Percentiles rank a stretch among this genome's conserved stretches.
Evolutionary conservation across 2,113 vertebrate species (phyloP).

Genomic region (Dicerorhinus sumatrensis): DNA sequence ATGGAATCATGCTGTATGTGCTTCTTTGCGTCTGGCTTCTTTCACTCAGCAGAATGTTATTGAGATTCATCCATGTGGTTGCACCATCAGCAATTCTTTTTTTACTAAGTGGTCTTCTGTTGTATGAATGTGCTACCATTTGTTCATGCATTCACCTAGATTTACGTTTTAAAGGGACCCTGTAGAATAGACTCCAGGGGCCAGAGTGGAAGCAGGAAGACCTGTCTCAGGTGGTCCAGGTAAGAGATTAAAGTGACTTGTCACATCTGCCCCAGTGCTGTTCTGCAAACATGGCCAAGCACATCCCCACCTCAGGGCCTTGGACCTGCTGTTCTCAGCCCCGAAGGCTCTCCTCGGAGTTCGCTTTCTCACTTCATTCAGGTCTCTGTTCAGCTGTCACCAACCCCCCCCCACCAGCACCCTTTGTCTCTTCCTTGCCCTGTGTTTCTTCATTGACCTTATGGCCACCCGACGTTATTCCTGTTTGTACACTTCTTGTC

Average conservation of each 20-base stretch:
- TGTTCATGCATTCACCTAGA: background rate
- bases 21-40: background rate
- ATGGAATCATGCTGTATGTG: background rate
- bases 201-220: background rate
- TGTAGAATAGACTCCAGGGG: background rate
- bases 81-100: background rate
- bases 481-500: background rate
- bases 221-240: background rate
- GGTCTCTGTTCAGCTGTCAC: background rate
- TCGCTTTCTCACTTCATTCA: background rate
- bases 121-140: background rate
- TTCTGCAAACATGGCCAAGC: no score
- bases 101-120: background rate
- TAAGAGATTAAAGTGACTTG: background rate
- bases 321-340: background rate
- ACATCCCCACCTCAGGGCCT: background rate
- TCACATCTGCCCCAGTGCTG: background rate
- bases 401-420: rapidly evolving
- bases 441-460: background rate
- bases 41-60: background rate
- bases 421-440: no score
- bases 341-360: background rate
- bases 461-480: background rate
- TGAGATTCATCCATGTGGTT: background rate
- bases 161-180: background rate